These are phyloP conservation scores for Chionomys nivalis DNA, from an alignment of 2,113 vertebrate species.

Conservation along the genomic window DNA sequence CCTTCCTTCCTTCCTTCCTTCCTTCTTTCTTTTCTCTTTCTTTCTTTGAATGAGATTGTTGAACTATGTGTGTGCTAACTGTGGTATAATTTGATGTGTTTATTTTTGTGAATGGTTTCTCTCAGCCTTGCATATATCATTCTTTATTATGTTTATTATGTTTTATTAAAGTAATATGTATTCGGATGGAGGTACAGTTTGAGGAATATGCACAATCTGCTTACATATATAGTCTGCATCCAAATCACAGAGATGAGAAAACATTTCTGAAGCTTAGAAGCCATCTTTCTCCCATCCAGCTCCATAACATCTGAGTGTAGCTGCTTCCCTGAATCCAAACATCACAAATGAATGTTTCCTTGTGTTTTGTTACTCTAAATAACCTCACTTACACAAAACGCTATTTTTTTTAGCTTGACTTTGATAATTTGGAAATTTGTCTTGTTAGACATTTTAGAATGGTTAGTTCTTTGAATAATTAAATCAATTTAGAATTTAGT, in stretches of 20 bases:
- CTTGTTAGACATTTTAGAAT: conserved; percentile 4
- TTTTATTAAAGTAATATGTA: neutral
- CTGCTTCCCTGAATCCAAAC: neutral
- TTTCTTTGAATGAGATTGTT: neutral
- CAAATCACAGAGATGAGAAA: neutral
- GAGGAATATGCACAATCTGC: neutral
- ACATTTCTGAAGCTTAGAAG: neutral
- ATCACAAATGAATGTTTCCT: neutral
- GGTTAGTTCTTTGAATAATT: conserved; percentile 50
- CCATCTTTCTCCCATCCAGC: neutral
- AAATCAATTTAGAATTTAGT: conserved; percentile 29
- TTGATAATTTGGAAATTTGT: neutral
- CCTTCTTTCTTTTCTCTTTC: too few species aligned
- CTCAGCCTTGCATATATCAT: neutral
- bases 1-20: neutral
- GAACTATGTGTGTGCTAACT: neutral
- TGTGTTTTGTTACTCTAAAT: neutral
- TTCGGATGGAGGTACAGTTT: neutral
- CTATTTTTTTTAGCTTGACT: neutral
- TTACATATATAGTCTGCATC: neutral
- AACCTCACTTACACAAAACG: neutral
- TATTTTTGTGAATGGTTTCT: neutral
- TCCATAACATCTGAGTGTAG: neutral
- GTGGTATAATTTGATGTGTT: neutral
- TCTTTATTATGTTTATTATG: neutral